These are phyloP conservation scores for Mnemiopsis leidyi DNA, from an alignment of 37 sponge, comb jelly and placozoan species.

Conservation along the genomic window DNA sequence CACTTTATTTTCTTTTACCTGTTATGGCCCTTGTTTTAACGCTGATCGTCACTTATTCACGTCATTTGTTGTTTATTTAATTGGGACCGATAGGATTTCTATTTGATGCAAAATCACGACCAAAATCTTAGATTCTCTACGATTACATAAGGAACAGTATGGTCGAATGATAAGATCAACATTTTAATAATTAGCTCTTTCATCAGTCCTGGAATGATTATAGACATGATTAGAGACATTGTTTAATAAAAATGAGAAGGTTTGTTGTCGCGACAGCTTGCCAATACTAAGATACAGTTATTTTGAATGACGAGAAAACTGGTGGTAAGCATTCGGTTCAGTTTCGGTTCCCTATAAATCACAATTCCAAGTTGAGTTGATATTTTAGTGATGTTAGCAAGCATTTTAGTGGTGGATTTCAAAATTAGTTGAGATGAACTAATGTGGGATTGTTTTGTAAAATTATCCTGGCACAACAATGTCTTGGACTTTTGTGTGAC, in stretches of 20 bases:
- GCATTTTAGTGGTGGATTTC: not conserved
- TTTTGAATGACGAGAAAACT: no score
- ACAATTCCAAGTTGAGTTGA: not conserved
- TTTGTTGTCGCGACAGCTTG: no score
- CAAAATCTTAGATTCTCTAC: no score
- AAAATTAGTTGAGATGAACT: not conserved
- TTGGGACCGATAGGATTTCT: not conserved
- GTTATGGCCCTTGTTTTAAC: not conserved
- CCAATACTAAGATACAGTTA: no score
- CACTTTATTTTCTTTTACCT: not conserved
- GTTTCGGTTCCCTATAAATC: not conserved
- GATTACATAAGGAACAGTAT: no score
- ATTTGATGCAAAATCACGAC: not conserved
- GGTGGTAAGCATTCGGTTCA: no score
- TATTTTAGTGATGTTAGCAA: not conserved
- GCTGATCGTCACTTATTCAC: not conserved
- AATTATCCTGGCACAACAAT: not conserved
- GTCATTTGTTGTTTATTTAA: not conserved
- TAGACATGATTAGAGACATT: no score
- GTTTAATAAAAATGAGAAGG: no score
- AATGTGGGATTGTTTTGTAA: not conserved
- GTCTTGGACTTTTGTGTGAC: not conserved
- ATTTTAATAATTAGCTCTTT: no score
- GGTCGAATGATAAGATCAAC: no score
- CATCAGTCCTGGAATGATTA: no score